Evolutionary conservation across 2,113 vertebrate genomes (phyloP).

Genomic region (Oxygymnocypris stewartii): DNA sequence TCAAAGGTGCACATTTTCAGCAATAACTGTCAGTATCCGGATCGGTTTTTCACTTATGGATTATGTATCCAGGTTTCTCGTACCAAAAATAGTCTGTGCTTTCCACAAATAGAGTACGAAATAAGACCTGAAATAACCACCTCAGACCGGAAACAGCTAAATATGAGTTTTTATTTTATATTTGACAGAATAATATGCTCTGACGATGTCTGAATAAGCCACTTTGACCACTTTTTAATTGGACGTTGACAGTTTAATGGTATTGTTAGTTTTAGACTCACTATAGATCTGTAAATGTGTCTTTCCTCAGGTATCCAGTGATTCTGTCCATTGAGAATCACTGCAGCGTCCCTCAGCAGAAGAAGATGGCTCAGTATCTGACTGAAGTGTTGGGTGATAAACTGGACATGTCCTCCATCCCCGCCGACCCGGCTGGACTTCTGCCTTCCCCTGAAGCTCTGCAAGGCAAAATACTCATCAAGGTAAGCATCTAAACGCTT

Average conservation of each 20-base stretch:
- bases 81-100: not conserved
- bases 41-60: not conserved
- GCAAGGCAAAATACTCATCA: slow-evolving; percentile 93
- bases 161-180: not conserved
- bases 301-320: slow-evolving; percentile 85
- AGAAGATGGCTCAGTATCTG: slow-evolving; percentile 97
- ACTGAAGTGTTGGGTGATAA: slow-evolving; percentile 90
- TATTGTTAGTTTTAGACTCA: not conserved
- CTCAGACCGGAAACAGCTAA: not conserved
- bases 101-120: not conserved
- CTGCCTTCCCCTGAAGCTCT: slow-evolving; percentile 90
- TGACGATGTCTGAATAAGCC: not conserved
- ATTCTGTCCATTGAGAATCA: slow-evolving; percentile 98
- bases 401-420: slow-evolving; percentile 85
- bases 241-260: not conserved
- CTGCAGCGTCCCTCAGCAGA: slow-evolving; percentile 94
- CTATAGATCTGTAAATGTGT: not conserved
- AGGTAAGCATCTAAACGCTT: slow-evolving; percentile 73
- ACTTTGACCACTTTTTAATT: not conserved
- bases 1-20: not conserved
- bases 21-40: not conserved
- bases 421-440: slow-evolving; percentile 71
- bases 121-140: not conserved
- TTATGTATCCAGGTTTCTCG: not conserved
- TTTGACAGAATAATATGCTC: not conserved